Conservation (phyloP, 1,140 invertebrate genomes). For the Calycopis cecrops region DNA sequence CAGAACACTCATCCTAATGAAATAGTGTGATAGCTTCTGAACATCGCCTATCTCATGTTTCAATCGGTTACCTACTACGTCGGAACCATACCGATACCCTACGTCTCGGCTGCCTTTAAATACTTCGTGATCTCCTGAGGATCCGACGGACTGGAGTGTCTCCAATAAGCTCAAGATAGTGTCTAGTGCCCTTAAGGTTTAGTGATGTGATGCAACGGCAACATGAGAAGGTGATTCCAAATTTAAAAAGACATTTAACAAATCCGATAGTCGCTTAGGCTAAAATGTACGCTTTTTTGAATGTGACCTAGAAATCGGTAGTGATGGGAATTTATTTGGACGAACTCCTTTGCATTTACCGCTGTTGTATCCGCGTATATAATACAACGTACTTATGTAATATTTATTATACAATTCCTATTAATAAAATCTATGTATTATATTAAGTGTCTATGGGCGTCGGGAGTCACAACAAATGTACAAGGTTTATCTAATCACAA, state of each 20-base stretch:
- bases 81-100: constrained; percentile 66
- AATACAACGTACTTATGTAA: too few relatives aligned
- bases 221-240: constrained; percentile 68
- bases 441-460: too few relatives aligned
- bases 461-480: too few relatives aligned
- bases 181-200: constrained; percentile 4
- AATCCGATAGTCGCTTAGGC: constrained; percentile 33
- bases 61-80: constrained; percentile 71
- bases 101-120: constrained; percentile 49
- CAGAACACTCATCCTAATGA: constrained; percentile 73
- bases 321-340: too few relatives aligned
- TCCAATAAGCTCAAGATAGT: constrained; percentile 2
- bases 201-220: constrained; percentile 40
- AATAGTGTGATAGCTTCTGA: constrained; percentile 75
- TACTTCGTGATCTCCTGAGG: constrained; percentile 56
- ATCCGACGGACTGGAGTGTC: constrained; percentile 3
- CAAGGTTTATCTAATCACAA: too few relatives aligned
- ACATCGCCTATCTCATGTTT: constrained; percentile 75
- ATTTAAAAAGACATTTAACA: constrained; percentile 31
- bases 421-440: too few relatives aligned
- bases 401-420: constrained; percentile 1
- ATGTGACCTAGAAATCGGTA: neutral
- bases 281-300: constrained; percentile 59
- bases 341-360: neutral
- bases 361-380: constrained; percentile 3